Evolutionary conservation across 1,140 invertebrate genomes (phyloP), one percentile per base, ranked within the genome.

Genomic region (Heliconius himera): DNA sequence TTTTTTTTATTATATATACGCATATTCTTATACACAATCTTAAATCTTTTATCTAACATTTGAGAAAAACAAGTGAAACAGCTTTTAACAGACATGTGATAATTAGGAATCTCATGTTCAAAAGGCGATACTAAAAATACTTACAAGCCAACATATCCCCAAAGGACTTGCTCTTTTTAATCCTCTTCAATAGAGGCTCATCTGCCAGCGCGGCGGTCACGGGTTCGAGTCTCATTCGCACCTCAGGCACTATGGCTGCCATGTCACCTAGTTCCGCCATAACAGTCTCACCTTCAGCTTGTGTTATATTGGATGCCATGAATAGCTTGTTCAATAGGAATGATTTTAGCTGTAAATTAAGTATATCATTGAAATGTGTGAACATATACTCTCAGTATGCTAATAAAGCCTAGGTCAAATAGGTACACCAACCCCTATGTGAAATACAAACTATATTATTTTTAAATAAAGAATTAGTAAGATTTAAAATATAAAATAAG

Each of bases 221-320:
- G 11, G 60, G 26, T 29, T 66, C 78, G 51, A 92, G 73, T 84
- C 84, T 94, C 29, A 4, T 89, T 77, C 92, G 93, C 26, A 96
- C 88, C 4, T 89, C 80, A 0, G 94, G 94, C 73, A 96, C 75
- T 1, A 96, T 79, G 26, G 94, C 84, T 0, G 93, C 90, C 78
- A 94, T 94, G 1, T 94, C 85, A 1, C 93, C 89, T 41, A 95
- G 88, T 81, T 93, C 90, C 8, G 91, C 82, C 41, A 95, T 78
- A 0, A 96, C 89, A 13, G 79, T 76, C 60, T 93, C 90, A 0
- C 95, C 95, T 49, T 95, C 94, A 0, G 87, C 75, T 79, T 94
- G 85, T 0, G 95, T 95, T 36, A 96, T 82, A 83, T 96, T 94
- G 0, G 95, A 95, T 3, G 95, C 93, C 3, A 86, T 77, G 75